Evolutionary conservation across 2,888 invertebrate genomes (phyloP), one percentile per base, ranked within the genome.

Genomic region (Stegana nigrithorax): DNA sequence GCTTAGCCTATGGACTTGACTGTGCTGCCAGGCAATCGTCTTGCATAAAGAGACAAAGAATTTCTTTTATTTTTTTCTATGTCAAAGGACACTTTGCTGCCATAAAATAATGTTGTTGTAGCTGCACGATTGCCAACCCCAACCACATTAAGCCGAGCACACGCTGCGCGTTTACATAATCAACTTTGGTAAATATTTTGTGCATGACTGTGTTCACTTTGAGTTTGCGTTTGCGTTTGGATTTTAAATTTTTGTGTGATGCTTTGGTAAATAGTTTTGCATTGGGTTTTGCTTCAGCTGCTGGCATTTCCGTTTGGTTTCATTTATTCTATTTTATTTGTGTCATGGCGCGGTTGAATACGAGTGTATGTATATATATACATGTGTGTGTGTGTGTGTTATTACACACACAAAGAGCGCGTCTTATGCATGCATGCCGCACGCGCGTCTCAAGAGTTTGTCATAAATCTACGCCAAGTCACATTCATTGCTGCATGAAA

Each of bases 401-500:
- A n/a, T n/a, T n/a, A n/a, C n/a, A n/a, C n/a, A n/a, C n/a, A n/a
- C n/a, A n/a, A n/a, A n/a, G n/a, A n/a, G n/a, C n/a, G n/a, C n/a
- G n/a, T n/a, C n/a, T n/a, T n/a, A n/a, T n/a, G n/a, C n/a, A n/a
- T n/a, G n/a, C n/a, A n/a, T n/a, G n/a, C n/a, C n/a, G n/a, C n/a
- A n/a, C n/a, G n/a, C n/a, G n/a, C n/a, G n/a, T n/a, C n/a, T n/a
- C n/a, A 39, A 39, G 39, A 39, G 29, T 42, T 19, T n/a, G n/a
- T 26, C 50, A 50, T 50, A 50, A 50, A 50, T 50, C 50, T 50
- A 50, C 12, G 14, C 12, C 50, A n/a, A 47, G 6, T 19, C 25
- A 27, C 68, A 76, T 72, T 73, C 75, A 77, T 59, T 67, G 75
- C 73, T 73, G 73, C 75, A 77, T 76, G 75, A 76, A 76, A 76